These are phyloP conservation scores for Drosophila cracens DNA, from an alignment of 2,888 invertebrate species.

Conservation along the genomic window DNA sequence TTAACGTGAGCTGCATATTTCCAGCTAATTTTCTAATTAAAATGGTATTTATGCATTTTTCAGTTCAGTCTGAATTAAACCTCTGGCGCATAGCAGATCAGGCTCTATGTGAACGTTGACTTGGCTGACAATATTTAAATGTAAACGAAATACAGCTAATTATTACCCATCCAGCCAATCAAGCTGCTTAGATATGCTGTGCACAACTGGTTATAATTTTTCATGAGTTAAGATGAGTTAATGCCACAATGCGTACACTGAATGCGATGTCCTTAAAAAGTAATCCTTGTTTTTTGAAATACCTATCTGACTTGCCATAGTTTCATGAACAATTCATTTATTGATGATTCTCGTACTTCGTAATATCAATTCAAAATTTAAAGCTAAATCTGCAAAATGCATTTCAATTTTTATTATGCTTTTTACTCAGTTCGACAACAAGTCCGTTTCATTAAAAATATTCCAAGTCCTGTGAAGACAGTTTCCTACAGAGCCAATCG, in stretches of 20 bases:
- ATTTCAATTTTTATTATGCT: not conserved
- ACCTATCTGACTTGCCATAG: not conserved
- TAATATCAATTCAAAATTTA: not conserved
- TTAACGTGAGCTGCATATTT: slow-evolving; percentile 85
- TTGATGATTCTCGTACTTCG: not conserved
- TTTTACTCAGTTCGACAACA: not conserved
- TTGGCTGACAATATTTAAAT: slow-evolving; percentile 13
- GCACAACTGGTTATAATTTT: not conserved
- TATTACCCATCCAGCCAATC: slow-evolving; percentile 13
- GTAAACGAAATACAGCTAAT: slow-evolving; percentile 10
- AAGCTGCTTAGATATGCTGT: slow-evolving; percentile 30
- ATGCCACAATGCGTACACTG: not conserved
- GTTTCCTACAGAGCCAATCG: slow-evolving; percentile 25
- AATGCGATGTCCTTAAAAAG: not conserved
- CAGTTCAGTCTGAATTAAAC: slow-evolving; percentile 70
- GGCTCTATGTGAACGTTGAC: slow-evolving; percentile 3
- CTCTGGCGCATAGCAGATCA: slow-evolving; percentile 36
- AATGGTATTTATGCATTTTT: slow-evolving; percentile 84
- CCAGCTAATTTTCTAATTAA: slow-evolving; percentile 85
- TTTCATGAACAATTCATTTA: not conserved
- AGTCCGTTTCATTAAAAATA: not conserved
- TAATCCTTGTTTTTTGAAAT: not conserved
- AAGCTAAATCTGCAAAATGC: not conserved
- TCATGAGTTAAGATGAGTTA: slow-evolving; percentile 1
- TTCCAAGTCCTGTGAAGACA: not conserved